Percentiles rank a stretch among this genome's conserved stretches.
These are phyloP conservation scores for Babyrousa celebensis DNA, from an alignment of 2,797 vertebrate genomes.

Conservation along the genomic window DNA sequence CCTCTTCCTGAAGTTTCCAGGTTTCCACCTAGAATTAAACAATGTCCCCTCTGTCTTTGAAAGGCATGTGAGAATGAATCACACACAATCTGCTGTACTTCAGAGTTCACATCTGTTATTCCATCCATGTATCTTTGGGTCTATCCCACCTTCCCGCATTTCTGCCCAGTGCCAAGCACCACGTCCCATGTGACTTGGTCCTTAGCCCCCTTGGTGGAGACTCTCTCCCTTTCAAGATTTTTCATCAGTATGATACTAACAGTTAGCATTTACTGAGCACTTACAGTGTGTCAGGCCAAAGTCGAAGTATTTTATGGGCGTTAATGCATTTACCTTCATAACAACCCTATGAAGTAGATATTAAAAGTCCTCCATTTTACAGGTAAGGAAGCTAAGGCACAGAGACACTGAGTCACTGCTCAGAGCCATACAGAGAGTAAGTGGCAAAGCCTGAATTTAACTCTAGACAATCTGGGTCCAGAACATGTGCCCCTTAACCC, in stretches of 20 bases:
- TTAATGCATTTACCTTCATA: background rate
- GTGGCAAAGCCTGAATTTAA: background rate
- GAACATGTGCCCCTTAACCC: background rate
- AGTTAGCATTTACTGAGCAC: background rate
- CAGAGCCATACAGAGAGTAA: background rate
- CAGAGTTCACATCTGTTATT: background rate
- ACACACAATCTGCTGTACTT: fast-evolving
- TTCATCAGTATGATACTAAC: background rate
- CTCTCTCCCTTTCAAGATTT: background rate
- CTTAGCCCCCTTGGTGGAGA: background rate
- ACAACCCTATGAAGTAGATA: background rate
- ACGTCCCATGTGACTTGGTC: background rate
- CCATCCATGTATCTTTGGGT: background rate
- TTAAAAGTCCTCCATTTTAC: background rate
- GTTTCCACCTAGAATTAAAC: conserved; percentile 17
- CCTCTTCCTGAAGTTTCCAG: conserved; percentile 44
- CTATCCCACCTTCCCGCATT: background rate
- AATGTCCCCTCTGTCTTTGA: background rate
- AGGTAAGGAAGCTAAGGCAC: background rate
- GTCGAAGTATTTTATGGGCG: background rate
- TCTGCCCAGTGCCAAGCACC: background rate
- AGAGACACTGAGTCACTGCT: background rate
- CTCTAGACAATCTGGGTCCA: background rate
- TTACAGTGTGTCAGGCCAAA: background rate
- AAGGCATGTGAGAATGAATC: background rate